These are phyloP conservation scores for Drosophila paranaensis DNA, from an alignment of 2,888 invertebrate species.

Conservation along the genomic window DNA sequence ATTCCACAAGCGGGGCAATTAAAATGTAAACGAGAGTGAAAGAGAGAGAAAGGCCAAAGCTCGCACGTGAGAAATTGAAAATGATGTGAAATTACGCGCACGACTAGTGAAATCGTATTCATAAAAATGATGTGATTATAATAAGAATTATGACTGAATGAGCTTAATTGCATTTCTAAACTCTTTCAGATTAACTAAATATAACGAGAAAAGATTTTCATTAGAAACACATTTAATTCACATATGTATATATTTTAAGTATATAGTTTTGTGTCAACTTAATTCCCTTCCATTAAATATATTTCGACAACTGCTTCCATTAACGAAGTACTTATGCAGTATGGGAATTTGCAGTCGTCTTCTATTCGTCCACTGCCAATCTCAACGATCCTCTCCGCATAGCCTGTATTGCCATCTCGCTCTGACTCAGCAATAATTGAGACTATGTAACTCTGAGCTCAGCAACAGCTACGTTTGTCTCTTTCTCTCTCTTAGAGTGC, in stretches of 20 bases:
- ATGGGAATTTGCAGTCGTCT: too few relatives aligned
- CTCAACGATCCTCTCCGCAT: too few relatives aligned
- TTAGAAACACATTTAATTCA: too few relatives aligned
- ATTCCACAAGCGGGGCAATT: conserved; percentile 49
- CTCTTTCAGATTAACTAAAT: background rate
- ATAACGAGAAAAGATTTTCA: background rate
- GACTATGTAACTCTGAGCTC: background rate
- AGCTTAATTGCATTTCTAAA: background rate
- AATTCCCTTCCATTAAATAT: too few relatives aligned
- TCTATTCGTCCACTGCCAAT: background rate
- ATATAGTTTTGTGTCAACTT: too few relatives aligned
- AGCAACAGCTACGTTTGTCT: background rate
- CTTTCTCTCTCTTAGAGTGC: background rate
- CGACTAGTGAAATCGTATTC: background rate
- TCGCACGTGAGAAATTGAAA: conserved; percentile 1
- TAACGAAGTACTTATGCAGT: too few relatives aligned
- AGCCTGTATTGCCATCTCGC: background rate
- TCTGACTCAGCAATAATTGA: background rate
- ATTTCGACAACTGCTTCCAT: too few relatives aligned
- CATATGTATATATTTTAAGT: too few relatives aligned
- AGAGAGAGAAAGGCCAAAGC: conserved; percentile 4
- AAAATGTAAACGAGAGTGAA: conserved; percentile 38
- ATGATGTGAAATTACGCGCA: conserved; percentile 3
- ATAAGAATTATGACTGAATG: background rate
- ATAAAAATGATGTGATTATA: background rate